A percentile compares a stretch with the other conserved stretches of the same genome.
These are phyloP conservation scores for Corythornis madagascariensis DNA, from an alignment of 2,113 vertebrate species.

Conservation along the genomic window DNA sequence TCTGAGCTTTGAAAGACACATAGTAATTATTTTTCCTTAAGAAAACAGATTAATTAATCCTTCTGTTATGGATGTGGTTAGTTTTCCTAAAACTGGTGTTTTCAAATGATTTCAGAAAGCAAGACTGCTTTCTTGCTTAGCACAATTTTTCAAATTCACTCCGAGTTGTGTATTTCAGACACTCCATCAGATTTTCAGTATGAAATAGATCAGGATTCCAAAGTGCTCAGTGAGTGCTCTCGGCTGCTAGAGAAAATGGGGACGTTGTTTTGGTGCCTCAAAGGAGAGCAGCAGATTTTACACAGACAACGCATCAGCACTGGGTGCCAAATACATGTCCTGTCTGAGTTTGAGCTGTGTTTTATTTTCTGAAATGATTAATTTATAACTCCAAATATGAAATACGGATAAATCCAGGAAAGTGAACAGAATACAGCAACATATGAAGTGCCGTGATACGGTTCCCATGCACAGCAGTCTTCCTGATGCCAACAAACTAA, in stretches of 20 bases:
- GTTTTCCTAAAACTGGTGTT: background rate
- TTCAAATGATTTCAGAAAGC: background rate
- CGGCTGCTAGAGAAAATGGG: background rate
- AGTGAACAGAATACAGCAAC: background rate
- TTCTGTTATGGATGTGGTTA: background rate
- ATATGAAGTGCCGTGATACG: background rate
- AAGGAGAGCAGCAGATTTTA: conserved; percentile 12
- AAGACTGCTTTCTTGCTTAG: background rate
- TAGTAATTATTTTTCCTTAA: background rate
- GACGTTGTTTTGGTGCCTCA: background rate
- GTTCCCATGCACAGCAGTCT: background rate
- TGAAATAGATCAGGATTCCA: background rate
- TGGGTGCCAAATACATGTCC: background rate
- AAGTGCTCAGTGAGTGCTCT: conserved; percentile 6
- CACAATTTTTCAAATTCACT: background rate
- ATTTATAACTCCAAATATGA: background rate
- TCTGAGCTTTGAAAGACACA: background rate
- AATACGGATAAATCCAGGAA: background rate
- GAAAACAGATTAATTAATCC: conserved; percentile 23
- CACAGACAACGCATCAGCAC: background rate
- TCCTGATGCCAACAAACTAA: background rate
- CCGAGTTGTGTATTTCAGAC: background rate
- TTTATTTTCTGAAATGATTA: background rate
- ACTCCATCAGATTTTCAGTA: background rate
- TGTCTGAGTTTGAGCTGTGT: background rate